A percentile compares a stretch with the other conserved stretches of the same genome.
Conservation (phyloP, 2,797 vertebrate species). For the Chelmon rostratus region DNA sequence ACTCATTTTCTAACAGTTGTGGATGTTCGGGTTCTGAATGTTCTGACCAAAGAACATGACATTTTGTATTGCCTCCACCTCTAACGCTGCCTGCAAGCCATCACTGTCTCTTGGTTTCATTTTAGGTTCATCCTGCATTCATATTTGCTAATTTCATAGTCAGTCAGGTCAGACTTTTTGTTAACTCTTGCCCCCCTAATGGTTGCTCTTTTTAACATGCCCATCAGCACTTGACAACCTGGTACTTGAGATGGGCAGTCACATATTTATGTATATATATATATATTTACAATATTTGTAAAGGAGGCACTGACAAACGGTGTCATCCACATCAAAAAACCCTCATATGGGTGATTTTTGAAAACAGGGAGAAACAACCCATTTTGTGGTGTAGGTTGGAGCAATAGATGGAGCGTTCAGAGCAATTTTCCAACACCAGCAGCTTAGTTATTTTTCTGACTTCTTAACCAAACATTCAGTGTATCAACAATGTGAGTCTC, state of each 20-base stretch:
- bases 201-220: too few relatives aligned
- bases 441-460: neutral
- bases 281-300: too few relatives aligned
- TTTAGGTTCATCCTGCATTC: slow-evolving; percentile 4
- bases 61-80: slow-evolving; percentile 14
- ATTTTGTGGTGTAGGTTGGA: too few relatives aligned
- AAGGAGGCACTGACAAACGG: too few relatives aligned
- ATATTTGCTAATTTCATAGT: neutral
- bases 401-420: neutral
- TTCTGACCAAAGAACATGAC: slow-evolving; percentile 11
- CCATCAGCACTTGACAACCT: neutral
- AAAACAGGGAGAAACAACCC: too few relatives aligned
- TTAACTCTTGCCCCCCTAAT: neutral
- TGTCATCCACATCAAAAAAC: too few relatives aligned
- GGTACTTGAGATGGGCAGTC: neutral
- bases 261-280: too few relatives aligned
- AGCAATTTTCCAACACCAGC: neutral
- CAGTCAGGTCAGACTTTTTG: neutral
- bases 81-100: slow-evolving; percentile 7
- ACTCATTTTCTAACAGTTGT: slow-evolving; percentile 15
- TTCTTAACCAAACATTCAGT: neutral
- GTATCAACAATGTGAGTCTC: neutral
- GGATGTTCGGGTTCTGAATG: slow-evolving; percentile 15
- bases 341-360: too few relatives aligned
- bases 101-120: slow-evolving; percentile 5